phyloP scores from a whole-genome alignment of 2,113 vertebrate species.

The Hyla sarda region DNA sequence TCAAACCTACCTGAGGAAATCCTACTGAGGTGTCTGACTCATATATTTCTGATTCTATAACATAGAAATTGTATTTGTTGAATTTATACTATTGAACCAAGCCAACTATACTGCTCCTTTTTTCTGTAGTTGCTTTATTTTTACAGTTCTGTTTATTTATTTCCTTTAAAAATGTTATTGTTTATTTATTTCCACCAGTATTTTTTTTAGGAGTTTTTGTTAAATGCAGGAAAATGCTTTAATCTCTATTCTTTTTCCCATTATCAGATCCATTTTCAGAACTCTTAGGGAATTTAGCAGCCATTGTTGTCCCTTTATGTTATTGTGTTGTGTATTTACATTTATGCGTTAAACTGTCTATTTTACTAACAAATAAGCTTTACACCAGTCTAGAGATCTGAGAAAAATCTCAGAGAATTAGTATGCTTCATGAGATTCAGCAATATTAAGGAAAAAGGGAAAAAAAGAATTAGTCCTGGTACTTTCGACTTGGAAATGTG shows the following conservation, averaged over 20 bases:
- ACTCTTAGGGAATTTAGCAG: not conserved
- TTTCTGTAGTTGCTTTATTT: not conserved
- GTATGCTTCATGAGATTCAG: too few species aligned
- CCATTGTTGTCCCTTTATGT: not conserved
- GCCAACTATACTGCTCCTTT: not conserved
- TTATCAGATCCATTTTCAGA: not conserved
- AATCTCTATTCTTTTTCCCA: not conserved
- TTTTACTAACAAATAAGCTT: not conserved
- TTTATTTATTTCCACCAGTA: too few species aligned
- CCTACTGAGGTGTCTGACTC: not conserved
- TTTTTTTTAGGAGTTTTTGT: not conserved
- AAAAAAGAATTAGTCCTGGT: not conserved
- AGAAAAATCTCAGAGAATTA: not conserved
- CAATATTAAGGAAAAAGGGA: too few species aligned
- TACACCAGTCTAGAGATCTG: not conserved
- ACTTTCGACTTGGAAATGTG: not conserved
- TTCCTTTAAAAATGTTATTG: not conserved
- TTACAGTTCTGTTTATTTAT: not conserved
- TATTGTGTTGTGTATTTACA: not conserved
- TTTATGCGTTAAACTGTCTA: not conserved
- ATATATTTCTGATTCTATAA: not conserved
- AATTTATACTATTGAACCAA: not conserved
- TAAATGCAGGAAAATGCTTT: not conserved
- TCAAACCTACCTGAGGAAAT: not conserved
- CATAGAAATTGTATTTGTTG: not conserved